phyloP scores from a whole-genome alignment of 2,888 invertebrate genomes.

The Tillus elongatus region DNA sequence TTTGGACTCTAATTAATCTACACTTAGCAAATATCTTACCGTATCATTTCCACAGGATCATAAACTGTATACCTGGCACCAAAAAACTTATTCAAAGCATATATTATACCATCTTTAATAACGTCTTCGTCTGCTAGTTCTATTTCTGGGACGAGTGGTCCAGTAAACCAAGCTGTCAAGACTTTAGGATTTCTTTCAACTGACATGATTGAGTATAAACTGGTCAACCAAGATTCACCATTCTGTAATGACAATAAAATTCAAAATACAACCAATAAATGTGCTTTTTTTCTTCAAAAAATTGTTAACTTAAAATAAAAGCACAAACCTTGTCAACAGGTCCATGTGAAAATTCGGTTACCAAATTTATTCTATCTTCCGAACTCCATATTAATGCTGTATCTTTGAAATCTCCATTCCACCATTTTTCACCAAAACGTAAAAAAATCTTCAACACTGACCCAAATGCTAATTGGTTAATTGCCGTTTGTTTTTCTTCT shows the following conservation, averaged over 20 bases:
- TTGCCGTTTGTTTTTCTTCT: too few species aligned
- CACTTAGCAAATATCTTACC: too few species aligned
- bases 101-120: conserved; percentile 43
- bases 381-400: too few species aligned
- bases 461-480: conserved; percentile 51
- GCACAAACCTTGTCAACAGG: too few species aligned
- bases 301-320: too few species aligned
- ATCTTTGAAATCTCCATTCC: too few species aligned
- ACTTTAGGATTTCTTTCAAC: conserved; percentile 45
- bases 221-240: conserved; percentile 20
- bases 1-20: too few species aligned
- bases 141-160: conserved; percentile 51
- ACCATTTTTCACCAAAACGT: too few species aligned
- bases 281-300: too few species aligned
- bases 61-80: conserved; percentile 43
- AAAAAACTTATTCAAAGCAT: conserved; percentile 46
- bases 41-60: conserved; percentile 35
- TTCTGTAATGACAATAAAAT: conserved; percentile 16
- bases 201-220: conserved; percentile 12
- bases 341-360: too few species aligned
- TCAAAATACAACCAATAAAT: too few species aligned
- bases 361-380: too few species aligned
- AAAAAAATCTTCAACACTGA: conserved; percentile 56
- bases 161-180: conserved; percentile 57
- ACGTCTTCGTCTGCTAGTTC: conserved; percentile 49